A percentile compares a stretch with the other conserved stretches of the same genome.
Evolutionary conservation across 2,113 vertebrate genomes (phyloP).

Genomic region (Pseudopipra pipra): DNA sequence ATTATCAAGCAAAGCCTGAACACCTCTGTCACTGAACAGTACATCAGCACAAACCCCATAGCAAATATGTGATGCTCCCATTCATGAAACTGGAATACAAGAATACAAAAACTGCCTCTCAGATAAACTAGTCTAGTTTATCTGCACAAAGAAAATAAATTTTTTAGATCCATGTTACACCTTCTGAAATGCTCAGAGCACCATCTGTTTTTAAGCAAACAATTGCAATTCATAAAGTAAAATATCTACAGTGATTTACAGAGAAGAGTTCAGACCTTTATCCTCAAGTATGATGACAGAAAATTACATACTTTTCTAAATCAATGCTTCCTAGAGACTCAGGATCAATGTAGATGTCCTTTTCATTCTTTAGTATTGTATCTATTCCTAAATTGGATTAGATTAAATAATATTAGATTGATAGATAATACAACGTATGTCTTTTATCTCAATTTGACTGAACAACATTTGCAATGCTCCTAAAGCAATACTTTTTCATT

Average conservation of each 20-base stretch:
- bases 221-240: neutral
- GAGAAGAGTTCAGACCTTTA: neutral
- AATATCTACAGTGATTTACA: neutral
- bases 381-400: neutral
- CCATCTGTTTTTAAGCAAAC: conserved; percentile 31
- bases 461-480: neutral
- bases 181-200: neutral
- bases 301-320: neutral
- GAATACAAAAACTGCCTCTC: neutral
- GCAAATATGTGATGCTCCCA: neutral
- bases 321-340: neutral
- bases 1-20: neutral
- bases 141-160: neutral
- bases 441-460: conserved; percentile 13
- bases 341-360: conserved; percentile 33
- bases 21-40: neutral
- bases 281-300: neutral
- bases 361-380: neutral
- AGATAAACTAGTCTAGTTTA: neutral
- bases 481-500: neutral
- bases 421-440: neutral
- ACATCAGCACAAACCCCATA: neutral
- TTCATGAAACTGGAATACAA: neutral
- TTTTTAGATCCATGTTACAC: neutral
- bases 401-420: conserved; percentile 3